Conservation (phyloP, 1,140 invertebrate species). For the Callitettix versicolor region DNA sequence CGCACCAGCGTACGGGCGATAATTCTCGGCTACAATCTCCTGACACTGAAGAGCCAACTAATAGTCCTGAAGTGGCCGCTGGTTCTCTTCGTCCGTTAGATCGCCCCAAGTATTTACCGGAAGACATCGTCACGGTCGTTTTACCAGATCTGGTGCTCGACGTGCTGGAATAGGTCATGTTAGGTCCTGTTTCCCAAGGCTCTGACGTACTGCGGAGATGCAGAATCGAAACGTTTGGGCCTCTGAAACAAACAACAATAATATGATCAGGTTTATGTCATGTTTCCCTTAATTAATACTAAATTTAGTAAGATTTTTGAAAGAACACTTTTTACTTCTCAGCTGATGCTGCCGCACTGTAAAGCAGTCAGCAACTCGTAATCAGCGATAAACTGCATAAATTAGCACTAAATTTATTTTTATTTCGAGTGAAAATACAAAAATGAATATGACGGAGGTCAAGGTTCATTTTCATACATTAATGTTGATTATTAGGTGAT, state of each 20-base stretch:
- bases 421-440: too few relatives aligned
- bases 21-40: slow-evolving; percentile 38
- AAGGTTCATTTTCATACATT: too few relatives aligned
- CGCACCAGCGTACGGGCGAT: slow-evolving; percentile 48
- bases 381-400: too few relatives aligned
- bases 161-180: slow-evolving; percentile 19
- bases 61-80: background rate
- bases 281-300: too few relatives aligned
- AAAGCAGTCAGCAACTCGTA: too few relatives aligned
- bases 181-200: slow-evolving; percentile 37
- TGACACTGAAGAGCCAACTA: background rate
- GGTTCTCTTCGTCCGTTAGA: slow-evolving; percentile 14
- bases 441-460: too few relatives aligned
- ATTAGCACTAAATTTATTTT: too few relatives aligned
- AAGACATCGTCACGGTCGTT: slow-evolving; percentile 32
- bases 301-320: too few relatives aligned
- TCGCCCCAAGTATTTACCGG: background rate
- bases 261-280: too few relatives aligned
- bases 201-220: slow-evolving; percentile 43
- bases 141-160: slow-evolving; percentile 27
- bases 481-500: too few relatives aligned
- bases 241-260: slow-evolving; percentile 35
- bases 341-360: too few relatives aligned
- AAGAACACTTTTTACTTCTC: too few relatives aligned
- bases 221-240: slow-evolving; percentile 43